Evolutionary conservation across 2,797 vertebrate species (phyloP), one percentile per base, ranked within the genome.

Genomic region (Emys orbicularis): DNA sequence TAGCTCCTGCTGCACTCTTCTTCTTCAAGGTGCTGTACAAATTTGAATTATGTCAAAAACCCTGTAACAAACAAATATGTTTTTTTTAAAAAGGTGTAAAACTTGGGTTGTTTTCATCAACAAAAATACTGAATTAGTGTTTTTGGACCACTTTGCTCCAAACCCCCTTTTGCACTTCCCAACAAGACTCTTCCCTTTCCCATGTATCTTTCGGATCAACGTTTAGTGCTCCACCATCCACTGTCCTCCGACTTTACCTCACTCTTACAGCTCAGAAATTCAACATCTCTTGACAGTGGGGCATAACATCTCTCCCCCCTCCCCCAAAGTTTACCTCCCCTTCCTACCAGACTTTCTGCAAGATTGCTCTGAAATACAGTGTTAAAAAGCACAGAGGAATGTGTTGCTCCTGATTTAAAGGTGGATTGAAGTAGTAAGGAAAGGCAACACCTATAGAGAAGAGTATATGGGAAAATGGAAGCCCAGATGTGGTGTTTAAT

Each of bases 1-100:
- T 21, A 31, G 54, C 53, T 37, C 72, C 27, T 74, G 52, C 23
- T 82, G 29, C 52, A 37, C 65, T 23, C 54, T 23, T 54, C 88
- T 50, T 88, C 37, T 61, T 61, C 79, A 27, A 59, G 8, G 57
- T 86, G 16, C 87, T 29, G 90, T 6, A 18, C 87, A 15, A 86
- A 89, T 80, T 65, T 31, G 25, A 31, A 61, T 1, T 87, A 91
- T 84, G 93, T 88, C 87, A 86, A 88, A 37, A 52, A 47, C 37
- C 77, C 77, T 90, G 89, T 83, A 87, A n/a, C 5, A 59, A 88
- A 19, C 19, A 13, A 37, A 18, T 29, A 37, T 87, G 6, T 25
- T 80, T 85, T 15, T 47, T 47, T 47, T 9, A 47, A 6, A 29
- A 87, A 10, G 61, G 9, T 79, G 47, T n/a, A 23, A 82, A 72